Percentiles rank a stretch among this genome's conserved stretches.
Evolutionary conservation across 1,140 invertebrate genomes (phyloP).

Genomic region (Drosophila guanche): DNA sequence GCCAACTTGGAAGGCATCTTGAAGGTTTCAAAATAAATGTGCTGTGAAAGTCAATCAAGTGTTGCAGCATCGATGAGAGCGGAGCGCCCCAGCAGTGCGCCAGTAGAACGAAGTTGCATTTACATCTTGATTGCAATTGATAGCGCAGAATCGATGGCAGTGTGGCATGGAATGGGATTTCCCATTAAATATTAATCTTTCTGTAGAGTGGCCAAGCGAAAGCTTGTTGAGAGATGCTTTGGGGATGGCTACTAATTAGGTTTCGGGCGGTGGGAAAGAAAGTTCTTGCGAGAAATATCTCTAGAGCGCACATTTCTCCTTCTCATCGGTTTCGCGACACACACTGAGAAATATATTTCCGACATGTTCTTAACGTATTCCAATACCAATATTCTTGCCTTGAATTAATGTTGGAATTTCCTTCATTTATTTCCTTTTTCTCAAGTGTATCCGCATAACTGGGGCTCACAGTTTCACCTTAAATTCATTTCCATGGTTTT

Average conservation of each 20-base stretch:
- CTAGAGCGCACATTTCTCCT: no score
- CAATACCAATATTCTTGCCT: no score
- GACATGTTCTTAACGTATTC: background rate
- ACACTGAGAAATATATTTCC: background rate
- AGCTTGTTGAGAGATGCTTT: slow-evolving; percentile 14
- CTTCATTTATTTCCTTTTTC: background rate
- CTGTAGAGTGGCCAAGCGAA: slow-evolving; percentile 15
- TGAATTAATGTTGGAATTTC: no score
- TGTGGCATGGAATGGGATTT: slow-evolving; percentile 20
- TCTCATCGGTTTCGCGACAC: no score
- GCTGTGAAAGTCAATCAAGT: slow-evolving; percentile 80
- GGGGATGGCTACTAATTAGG: slow-evolving; percentile 20
- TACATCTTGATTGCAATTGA: slow-evolving; percentile 61
- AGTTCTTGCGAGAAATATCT: no score
- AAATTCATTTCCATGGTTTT: no score
- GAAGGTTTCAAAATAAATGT: slow-evolving; percentile 67
- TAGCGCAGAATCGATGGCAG: slow-evolving; percentile 30
- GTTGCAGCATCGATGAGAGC: slow-evolving; percentile 61
- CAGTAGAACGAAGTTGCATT: slow-evolving; percentile 31
- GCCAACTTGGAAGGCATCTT: slow-evolving; percentile 12
- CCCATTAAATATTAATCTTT: slow-evolving; percentile 46
- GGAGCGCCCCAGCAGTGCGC: slow-evolving; percentile 5
- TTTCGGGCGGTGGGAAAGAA: no score
- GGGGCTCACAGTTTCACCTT: no score
- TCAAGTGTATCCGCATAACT: no score